Evolutionary conservation across 1,140 invertebrate genomes (phyloP).

Genomic region (Coptotermes formosanus): DNA sequence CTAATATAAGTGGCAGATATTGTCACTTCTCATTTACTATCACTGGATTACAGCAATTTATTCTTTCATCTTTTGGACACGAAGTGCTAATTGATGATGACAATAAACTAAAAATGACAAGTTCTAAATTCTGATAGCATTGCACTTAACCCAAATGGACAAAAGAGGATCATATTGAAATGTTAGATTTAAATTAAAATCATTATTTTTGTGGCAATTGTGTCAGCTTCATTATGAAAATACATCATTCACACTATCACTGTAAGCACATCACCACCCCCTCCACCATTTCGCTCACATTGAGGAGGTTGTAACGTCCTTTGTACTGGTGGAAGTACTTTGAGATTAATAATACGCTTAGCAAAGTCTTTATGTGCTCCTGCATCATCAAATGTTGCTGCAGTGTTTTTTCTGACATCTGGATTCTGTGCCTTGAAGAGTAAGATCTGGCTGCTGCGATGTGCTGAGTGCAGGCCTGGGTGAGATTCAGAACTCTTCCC

Average conservation of each 20-base stretch:
- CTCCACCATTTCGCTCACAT: slow-evolving; percentile 23
- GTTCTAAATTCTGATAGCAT: not conserved
- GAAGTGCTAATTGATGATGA: not conserved
- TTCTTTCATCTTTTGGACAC: not conserved
- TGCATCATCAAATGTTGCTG: slow-evolving; percentile 62
- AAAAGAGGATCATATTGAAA: not conserved
- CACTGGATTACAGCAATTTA: not conserved
- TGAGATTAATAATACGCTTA: slow-evolving; percentile 59
- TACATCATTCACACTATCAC: slow-evolving; percentile 37
- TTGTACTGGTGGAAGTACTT: slow-evolving; percentile 42
- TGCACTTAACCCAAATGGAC: slow-evolving; percentile 14
- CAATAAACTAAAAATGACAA: not conserved
- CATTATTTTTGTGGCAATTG: not conserved
- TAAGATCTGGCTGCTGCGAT: slow-evolving; percentile 60
- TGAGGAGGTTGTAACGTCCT: slow-evolving; percentile 40
- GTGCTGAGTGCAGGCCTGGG: slow-evolving; percentile 52
- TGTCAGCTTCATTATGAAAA: not conserved
- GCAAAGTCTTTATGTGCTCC: slow-evolving; percentile 72
- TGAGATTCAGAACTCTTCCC: slow-evolving; percentile 44
- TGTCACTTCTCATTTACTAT: not conserved
- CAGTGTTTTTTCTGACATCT: slow-evolving; percentile 76
- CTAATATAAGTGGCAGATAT: not conserved
- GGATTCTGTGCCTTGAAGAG: slow-evolving; percentile 71
- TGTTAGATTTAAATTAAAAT: slow-evolving; percentile 16
- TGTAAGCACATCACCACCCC: slow-evolving; percentile 39